Evolutionary conservation across 2,797 vertebrate species (phyloP).

Genomic region (Ctenochaetus hawaiiensis): DNA sequence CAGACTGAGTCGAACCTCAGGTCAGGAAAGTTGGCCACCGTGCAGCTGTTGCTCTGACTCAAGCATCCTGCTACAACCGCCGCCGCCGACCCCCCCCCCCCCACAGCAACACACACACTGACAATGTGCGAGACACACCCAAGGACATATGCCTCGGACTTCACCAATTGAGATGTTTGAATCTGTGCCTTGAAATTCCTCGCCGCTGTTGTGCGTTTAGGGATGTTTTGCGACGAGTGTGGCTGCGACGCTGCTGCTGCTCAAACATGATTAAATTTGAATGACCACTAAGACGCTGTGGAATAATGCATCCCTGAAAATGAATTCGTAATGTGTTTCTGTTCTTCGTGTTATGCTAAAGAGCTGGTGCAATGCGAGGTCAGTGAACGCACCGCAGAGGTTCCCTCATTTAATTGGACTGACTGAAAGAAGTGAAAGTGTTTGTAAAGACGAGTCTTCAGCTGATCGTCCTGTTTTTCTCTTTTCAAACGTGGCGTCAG

Average conservation of each 20-base stretch:
- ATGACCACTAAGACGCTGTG: slow-evolving; percentile 41
- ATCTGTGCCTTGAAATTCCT: slow-evolving; percentile 54
- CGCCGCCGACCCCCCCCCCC: not conserved
- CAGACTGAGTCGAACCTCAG: not conserved
- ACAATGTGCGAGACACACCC: slow-evolving; percentile 72
- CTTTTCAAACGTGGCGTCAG: no score
- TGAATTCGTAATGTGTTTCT: slow-evolving; percentile 39
- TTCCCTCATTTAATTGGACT: not conserved
- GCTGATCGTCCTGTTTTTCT: no score
- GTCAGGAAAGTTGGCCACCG: slow-evolving; percentile 16
- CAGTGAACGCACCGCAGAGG: not conserved
- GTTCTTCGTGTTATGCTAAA: slow-evolving; percentile 8
- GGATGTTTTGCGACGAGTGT: slow-evolving; percentile 8
- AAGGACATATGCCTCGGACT: slow-evolving; percentile 62
- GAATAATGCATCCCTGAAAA: slow-evolving; percentile 45
- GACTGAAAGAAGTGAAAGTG: not conserved
- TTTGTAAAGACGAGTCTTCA: no score
- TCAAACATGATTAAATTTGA: slow-evolving; percentile 46
- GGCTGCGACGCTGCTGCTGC: slow-evolving; percentile 1
- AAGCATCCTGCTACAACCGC: not conserved
- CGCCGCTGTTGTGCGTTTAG: slow-evolving; percentile 9
- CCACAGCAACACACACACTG: slow-evolving; percentile 17
- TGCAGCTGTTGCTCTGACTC: slow-evolving; percentile 70
- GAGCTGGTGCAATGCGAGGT: not conserved
- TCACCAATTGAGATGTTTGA: slow-evolving; percentile 68